phyloP scores from a whole-genome alignment of 2,797 vertebrate genomes.

The Tolypeutes matacus region DNA sequence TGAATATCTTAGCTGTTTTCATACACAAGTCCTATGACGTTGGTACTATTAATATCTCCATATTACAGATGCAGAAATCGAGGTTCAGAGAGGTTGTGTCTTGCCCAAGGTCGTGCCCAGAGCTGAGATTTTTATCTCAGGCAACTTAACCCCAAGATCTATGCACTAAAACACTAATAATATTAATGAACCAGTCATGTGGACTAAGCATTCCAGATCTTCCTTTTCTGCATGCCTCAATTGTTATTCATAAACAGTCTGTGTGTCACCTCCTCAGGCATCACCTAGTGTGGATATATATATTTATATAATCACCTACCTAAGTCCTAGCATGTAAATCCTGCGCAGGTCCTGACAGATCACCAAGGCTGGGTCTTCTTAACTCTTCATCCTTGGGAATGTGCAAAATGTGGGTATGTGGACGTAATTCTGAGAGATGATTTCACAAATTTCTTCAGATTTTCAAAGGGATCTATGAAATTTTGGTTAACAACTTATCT shows the following conservation, averaged over 20 bases:
- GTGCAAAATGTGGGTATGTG: background rate
- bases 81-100: background rate
- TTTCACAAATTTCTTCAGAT: background rate
- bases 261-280: conserved; percentile 34
- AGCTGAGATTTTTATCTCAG: background rate
- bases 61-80: conserved; percentile 25
- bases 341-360: conserved; percentile 28
- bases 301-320: too few relatives aligned
- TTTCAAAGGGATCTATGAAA: background rate
- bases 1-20: background rate
- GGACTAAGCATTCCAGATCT: background rate
- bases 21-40: background rate
- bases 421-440: background rate
- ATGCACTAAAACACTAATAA: background rate
- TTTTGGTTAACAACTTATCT: background rate
- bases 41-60: background rate
- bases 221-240: conserved; percentile 43
- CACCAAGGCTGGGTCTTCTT: background rate
- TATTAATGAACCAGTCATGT: background rate
- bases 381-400: background rate
- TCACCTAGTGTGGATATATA: background rate
- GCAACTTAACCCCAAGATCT: background rate
- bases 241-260: conserved; percentile 38
- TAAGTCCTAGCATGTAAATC: background rate
- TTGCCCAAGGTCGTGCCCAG: background rate